A percentile compares a stretch with the other conserved stretches of the same genome.
These are phyloP conservation scores for Xylocampa areola DNA, from an alignment of 2,888 invertebrate genomes.

Conservation along the genomic window DNA sequence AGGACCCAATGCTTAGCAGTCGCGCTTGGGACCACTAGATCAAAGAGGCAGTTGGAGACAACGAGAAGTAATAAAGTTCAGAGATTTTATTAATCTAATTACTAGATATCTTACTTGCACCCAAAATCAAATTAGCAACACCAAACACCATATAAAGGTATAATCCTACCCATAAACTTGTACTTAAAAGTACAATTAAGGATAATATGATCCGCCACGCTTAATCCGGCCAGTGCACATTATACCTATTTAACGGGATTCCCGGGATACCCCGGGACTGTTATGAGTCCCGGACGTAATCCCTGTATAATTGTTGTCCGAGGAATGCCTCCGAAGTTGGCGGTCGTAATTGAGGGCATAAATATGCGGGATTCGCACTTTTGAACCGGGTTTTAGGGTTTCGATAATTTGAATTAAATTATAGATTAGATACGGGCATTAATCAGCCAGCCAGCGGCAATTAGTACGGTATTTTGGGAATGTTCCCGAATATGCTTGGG, in stretches of 20 bases:
- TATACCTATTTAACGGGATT: slow-evolving; percentile 87
- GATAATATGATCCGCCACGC: slow-evolving; percentile 81
- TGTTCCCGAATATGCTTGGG: slow-evolving; percentile 12
- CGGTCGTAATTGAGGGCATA: slow-evolving; percentile 74
- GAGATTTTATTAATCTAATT: slow-evolving; percentile 35
- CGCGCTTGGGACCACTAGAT: too few relatives aligned
- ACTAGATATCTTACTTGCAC: slow-evolving; percentile 21
- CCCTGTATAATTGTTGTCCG: slow-evolving; percentile 86
- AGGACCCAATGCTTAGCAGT: too few relatives aligned
- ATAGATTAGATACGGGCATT: slow-evolving; percentile 54
- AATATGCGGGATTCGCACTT: slow-evolving; percentile 69
- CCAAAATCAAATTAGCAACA: slow-evolving; percentile 59
- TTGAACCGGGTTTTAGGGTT: slow-evolving; percentile 54
- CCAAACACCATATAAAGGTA: slow-evolving; percentile 58
- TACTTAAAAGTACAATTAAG: slow-evolving; percentile 83
- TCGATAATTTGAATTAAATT: slow-evolving; percentile 63
- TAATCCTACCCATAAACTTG: slow-evolving; percentile 76
- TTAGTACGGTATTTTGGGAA: slow-evolving; percentile 26
- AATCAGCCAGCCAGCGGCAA: slow-evolving; percentile 36
- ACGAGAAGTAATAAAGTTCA: slow-evolving; percentile 17
- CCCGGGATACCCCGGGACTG: slow-evolving; percentile 74
- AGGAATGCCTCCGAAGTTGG: slow-evolving; percentile 81
- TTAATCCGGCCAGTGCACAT: slow-evolving; percentile 82
- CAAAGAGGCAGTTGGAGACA: too few relatives aligned
- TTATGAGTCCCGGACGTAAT: slow-evolving; percentile 85